Evolutionary conservation across 1,140 invertebrate species (phyloP).

Genomic region (Acromyrmex charruanus): DNA sequence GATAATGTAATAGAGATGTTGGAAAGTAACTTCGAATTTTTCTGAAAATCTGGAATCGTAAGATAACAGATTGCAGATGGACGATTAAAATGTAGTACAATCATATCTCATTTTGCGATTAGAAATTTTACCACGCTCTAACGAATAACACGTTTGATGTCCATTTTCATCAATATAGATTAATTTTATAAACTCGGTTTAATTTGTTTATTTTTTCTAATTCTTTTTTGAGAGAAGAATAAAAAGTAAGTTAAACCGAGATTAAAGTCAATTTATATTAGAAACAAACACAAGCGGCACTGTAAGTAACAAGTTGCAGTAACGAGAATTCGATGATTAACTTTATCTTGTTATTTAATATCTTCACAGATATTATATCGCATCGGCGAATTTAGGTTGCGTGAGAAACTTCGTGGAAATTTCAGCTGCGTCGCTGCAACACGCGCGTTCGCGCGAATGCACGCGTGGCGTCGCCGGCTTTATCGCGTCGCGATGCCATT

Average conservation of each 20-base stretch:
- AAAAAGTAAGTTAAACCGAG: too few relatives aligned
- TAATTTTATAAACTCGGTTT: too few relatives aligned
- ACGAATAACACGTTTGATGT: slow-evolving; percentile 1
- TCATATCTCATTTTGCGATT: background rate
- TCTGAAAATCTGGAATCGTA: too few relatives aligned
- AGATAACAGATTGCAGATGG: too few relatives aligned
- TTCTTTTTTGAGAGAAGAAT: too few relatives aligned
- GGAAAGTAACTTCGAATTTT: too few relatives aligned
- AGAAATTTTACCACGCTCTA: background rate
- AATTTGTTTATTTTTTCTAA: too few relatives aligned
- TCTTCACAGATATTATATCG: background rate
- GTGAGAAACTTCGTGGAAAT: slow-evolving; percentile 2
- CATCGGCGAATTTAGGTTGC: background rate
- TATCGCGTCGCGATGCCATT: slow-evolving; percentile 44
- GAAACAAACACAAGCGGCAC: too few relatives aligned
- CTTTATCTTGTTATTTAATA: background rate
- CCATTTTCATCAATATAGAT: too few relatives aligned
- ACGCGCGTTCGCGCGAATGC: slow-evolving; percentile 30
- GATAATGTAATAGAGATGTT: too few relatives aligned
- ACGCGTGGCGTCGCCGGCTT: slow-evolving; percentile 30
- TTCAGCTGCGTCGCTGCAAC: slow-evolving; percentile 42
- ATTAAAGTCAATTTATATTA: too few relatives aligned
- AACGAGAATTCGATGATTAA: background rate
- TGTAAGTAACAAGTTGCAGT: background rate
- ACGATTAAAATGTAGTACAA: background rate